phyloP scores from a whole-genome alignment of 2,888 invertebrate genomes.

The Petrolisthes cinctipes region DNA sequence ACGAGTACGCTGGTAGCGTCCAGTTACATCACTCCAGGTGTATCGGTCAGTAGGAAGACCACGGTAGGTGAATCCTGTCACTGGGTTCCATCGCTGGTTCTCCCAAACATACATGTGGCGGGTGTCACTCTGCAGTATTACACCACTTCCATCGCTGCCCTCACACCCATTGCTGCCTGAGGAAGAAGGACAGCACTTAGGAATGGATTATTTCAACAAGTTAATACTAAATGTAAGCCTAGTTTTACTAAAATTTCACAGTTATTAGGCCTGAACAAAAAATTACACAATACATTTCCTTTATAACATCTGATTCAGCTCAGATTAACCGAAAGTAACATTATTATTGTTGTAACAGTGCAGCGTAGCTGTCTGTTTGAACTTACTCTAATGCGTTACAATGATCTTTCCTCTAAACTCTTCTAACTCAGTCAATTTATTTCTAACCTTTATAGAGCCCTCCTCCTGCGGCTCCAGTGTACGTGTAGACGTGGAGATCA shows the following conservation, averaged over 20 bases:
- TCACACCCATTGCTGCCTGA: slow-evolving; percentile 66
- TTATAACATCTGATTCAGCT: no score
- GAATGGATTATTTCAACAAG: no score
- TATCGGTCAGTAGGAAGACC: slow-evolving; percentile 71
- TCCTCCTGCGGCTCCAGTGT: slow-evolving; percentile 91
- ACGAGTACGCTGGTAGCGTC: slow-evolving; percentile 84
- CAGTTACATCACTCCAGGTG: slow-evolving; percentile 92
- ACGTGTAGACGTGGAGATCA: slow-evolving; percentile 89
- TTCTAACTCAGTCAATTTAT: background rate
- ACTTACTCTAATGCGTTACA: background rate
- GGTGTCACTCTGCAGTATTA: slow-evolving; percentile 81
- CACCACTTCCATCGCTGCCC: slow-evolving; percentile 70
- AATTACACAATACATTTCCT: no score
- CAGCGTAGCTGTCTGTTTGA: background rate
- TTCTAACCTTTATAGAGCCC: slow-evolving; percentile 79
- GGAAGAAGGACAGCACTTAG: background rate
- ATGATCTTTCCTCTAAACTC: background rate
- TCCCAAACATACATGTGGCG: slow-evolving; percentile 91
- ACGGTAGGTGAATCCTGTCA: slow-evolving; percentile 71
- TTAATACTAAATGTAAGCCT: no score
- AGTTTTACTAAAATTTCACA: no score
- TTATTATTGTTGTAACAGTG: background rate
- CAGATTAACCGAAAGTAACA: background rate
- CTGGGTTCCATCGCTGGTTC: slow-evolving; percentile 94
- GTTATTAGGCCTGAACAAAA: no score